A percentile compares a stretch with the other conserved stretches of the same genome.
Evolutionary conservation across 2,888 invertebrate genomes (phyloP).

Genomic region (Hedya salicella): DNA sequence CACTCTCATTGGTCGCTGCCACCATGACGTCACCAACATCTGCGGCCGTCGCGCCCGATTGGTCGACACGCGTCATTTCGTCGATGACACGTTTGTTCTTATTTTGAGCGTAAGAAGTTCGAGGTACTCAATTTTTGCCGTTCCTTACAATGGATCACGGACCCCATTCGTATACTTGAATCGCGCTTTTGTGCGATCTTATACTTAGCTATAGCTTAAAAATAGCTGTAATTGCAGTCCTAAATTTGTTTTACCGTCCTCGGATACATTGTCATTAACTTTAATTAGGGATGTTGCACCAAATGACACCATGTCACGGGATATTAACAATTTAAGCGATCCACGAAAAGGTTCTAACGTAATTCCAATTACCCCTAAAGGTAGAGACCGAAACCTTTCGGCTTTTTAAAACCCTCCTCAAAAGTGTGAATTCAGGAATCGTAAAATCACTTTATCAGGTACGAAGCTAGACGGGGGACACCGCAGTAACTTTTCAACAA

Average conservation of each 20-base stretch:
- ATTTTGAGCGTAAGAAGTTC: conserved; percentile 79
- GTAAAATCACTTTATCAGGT: conserved; percentile 82
- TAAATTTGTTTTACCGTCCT: conserved; percentile 49
- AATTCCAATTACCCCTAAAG: conserved; percentile 67
- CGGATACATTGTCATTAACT: conserved; percentile 30
- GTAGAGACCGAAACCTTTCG: conserved; percentile 64
- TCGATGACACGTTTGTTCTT: conserved; percentile 85
- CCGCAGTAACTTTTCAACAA: conserved; percentile 73
- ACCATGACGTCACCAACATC: conserved; percentile 80
- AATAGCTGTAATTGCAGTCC: conserved; percentile 52
- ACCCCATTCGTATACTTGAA: conserved; percentile 52
- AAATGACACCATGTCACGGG: conserved; percentile 46
- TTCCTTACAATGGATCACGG: conserved; percentile 67
- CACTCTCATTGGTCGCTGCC: conserved; percentile 74
- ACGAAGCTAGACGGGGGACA: conserved; percentile 70
- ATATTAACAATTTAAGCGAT: conserved; percentile 68
- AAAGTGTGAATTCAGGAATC: conserved; percentile 81
- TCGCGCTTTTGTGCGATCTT: conserved; percentile 63
- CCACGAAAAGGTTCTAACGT: conserved; percentile 63
- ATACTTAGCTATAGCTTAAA: conserved; percentile 51
- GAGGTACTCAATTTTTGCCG: conserved; percentile 76
- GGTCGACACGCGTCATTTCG: conserved; percentile 84
- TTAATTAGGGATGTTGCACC: conserved; percentile 38
- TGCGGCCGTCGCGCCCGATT: conserved; percentile 83
- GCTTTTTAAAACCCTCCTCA: conserved; percentile 80